phyloP scores from a whole-genome alignment of 2,888 invertebrate species.

The Imbricaverruca yamaguchii region DNA sequence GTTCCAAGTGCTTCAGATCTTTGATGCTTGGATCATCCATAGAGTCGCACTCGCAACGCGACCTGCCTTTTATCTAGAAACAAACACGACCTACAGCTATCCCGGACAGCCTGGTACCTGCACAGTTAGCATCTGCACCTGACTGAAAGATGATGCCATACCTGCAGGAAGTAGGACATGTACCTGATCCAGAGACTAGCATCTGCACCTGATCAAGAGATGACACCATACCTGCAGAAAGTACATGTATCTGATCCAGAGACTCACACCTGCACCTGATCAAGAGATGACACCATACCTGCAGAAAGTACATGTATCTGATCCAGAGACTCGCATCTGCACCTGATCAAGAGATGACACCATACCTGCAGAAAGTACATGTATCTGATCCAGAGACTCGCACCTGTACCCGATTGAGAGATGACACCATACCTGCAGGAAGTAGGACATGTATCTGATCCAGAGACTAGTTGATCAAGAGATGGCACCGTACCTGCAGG shows the following conservation, averaged over 20 bases:
- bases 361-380: slow-evolving; percentile 67
- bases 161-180: slow-evolving; percentile 74
- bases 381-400: slow-evolving; percentile 80
- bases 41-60: no score
- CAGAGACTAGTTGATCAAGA: no score
- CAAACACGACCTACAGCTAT: no score
- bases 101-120: no score
- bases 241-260: slow-evolving; percentile 88
- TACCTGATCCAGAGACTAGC: slow-evolving; percentile 75
- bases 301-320: slow-evolving; percentile 79
- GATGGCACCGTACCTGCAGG: slow-evolving; percentile 55
- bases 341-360: no score
- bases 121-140: no score
- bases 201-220: no score
- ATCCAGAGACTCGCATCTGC: slow-evolving; percentile 60
- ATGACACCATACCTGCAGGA: slow-evolving; percentile 59
- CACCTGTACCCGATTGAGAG: no score
- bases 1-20: no score
- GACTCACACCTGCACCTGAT: no score
- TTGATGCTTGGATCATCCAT: no score
- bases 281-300: slow-evolving; percentile 36
- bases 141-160: background rate
- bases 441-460: slow-evolving; percentile 85
- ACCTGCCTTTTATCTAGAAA: no score
- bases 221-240: slow-evolving; percentile 52